Conservation (phyloP, 2,113 vertebrate genomes). For the Oryzias javanicus region DNA sequence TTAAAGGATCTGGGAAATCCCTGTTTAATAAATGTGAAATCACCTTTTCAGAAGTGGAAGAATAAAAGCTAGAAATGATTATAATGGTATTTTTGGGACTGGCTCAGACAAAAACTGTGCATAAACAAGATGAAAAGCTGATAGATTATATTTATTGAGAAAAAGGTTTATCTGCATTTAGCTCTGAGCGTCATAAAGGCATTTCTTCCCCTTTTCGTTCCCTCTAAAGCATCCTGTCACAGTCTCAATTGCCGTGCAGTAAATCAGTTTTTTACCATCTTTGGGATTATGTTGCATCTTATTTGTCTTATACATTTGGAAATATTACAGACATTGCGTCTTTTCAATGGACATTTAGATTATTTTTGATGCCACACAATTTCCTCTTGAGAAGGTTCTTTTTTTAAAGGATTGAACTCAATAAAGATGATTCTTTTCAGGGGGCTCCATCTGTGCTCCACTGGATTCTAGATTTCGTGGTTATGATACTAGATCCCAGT, state of each 20-base stretch:
- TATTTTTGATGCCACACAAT: too few relatives aligned
- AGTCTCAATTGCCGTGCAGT: constrained; percentile 17
- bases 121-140: constrained; percentile 38
- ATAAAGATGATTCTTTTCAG: too few relatives aligned
- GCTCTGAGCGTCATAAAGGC: constrained; percentile 28
- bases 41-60: constrained; percentile 29
- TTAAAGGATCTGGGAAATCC: constrained; percentile 39
- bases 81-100: constrained; percentile 43
- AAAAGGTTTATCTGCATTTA: constrained; percentile 46
- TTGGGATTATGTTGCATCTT: too few relatives aligned
- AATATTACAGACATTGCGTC: too few relatives aligned
- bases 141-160: constrained; percentile 32
- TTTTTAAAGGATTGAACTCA: too few relatives aligned
- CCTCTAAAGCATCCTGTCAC: constrained; percentile 11
- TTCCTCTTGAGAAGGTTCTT: too few relatives aligned
- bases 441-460: too few relatives aligned
- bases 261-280: neutral
- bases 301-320: too few relatives aligned
- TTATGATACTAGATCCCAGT: too few relatives aligned
- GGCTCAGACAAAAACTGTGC: constrained; percentile 31
- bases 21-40: constrained; percentile 38
- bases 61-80: constrained; percentile 24
- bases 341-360: too few relatives aligned
- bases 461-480: too few relatives aligned
- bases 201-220: constrained; percentile 13